phyloP scores from a whole-genome alignment of 2,113 vertebrate species.

The Cephalophus harveyi region DNA sequence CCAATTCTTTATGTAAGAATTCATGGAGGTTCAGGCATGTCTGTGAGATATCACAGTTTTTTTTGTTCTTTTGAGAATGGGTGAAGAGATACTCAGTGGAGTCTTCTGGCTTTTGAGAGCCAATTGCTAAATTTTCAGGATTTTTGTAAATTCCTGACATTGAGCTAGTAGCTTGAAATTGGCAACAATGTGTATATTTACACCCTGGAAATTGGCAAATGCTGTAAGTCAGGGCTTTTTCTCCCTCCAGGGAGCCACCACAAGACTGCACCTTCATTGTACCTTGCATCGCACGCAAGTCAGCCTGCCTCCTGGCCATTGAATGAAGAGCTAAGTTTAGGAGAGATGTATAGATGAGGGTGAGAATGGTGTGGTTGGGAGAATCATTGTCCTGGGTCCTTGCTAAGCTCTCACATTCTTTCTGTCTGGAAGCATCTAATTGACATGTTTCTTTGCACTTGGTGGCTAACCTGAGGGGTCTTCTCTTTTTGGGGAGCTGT shows the following conservation, averaged over 20 bases:
- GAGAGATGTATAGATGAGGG: background rate
- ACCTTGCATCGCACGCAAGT: background rate
- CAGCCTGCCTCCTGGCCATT: background rate
- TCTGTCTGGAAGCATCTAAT: background rate
- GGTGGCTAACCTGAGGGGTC: background rate
- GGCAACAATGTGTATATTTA: background rate
- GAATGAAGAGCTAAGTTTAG: background rate
- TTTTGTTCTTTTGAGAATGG: background rate
- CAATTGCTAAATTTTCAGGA: background rate
- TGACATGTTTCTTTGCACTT: background rate
- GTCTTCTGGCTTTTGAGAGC: background rate
- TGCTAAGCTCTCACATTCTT: background rate
- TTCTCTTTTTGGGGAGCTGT: background rate
- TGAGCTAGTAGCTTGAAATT: background rate
- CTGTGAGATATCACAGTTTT: background rate
- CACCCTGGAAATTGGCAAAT: background rate
- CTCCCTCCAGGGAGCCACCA: background rate
- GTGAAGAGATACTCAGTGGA: background rate
- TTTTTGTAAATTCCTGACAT: background rate
- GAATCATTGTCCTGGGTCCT: background rate
- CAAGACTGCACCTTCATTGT: background rate
- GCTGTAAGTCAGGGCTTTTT: background rate
- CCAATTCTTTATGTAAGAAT: background rate
- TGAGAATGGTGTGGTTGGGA: background rate
- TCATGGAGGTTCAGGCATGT: background rate